Base-by-base conservation (phyloP, 2,888 invertebrate species). In the Calameuta filiformis region DNA sequence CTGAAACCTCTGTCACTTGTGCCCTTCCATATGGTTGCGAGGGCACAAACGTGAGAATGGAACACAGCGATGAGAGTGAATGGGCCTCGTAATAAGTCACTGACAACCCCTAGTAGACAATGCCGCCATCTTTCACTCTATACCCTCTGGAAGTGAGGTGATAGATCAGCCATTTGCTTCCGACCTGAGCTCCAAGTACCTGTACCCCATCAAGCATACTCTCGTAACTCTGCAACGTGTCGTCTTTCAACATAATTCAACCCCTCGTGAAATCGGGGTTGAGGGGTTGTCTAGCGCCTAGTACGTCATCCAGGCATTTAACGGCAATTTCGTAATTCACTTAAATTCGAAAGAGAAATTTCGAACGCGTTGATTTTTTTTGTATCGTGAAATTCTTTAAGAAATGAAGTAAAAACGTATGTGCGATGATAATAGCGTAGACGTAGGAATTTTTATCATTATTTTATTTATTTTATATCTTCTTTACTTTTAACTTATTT, bases 71-170 rank as follows among this genome's bases (percentile, higher is more conserved):
- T 78, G 82, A 82, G 81, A 79, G 83, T 77, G 82, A 85, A 83
- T 81, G 82, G 84, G 83, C 83, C 85, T 84, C 80, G 82, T 85
- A 86, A 87, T 85, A 87, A 85, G 87, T 87, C 87, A 85, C 85
- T 82, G 83, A 86, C 82, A 77, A 80, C 82, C 75, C 76, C 77
- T 74, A 76, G 81, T 80, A 80, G 85, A 84, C 85, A 79, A 77
- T 80, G 80, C 80, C 81, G 77, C 79, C 79, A 78, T 80, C 80
- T 79, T 82, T 81, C 78, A 71, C 80, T 73, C 76, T 76, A 79
- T 75, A 74, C 76, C 84, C 82, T 82, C 84, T 23, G 76, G 34
- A 30, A 69, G 35, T 73, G 73, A 23, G 69, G 82, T 84, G 85
- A 86, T 83, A 84, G 84, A 87, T 85, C 85, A 85, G 85, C 84